Evolutionary conservation across 2,113 vertebrate genomes (phyloP), one percentile per base, ranked within the genome.

Genomic region (Halichoerus grypus): DNA sequence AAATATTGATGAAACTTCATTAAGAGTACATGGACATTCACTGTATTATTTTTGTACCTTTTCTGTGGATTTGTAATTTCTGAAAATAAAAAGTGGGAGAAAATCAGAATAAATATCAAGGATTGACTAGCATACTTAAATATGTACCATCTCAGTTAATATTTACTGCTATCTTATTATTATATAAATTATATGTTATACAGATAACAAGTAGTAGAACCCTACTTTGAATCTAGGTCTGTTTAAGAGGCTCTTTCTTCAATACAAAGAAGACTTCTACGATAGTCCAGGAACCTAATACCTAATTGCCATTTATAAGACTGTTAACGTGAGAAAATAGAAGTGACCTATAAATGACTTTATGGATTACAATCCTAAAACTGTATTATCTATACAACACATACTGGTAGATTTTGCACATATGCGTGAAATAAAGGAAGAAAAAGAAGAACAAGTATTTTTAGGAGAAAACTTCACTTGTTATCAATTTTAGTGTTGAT

Each of bases 81-180:
- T 92, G 59, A 89, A 92, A 96, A 88, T 85, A 63, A 92, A 95
- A 95, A 83, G 7, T n/a, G 69, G 15, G 42, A 88, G 63, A 82
- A 94, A 72, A 72, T 61, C 57, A 94, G 79, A 91, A 86, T 76
- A 93, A 65, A 71, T 72, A 83, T 26, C 51, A 61, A 87, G 31
- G 33, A 74, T 10, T 57, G 9, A 93, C 33, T 21, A 95, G 19
- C 11, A 51, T 9, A 80, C 21, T 93, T 95, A 61, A 16, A 86
- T 89, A 92, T 39, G 18, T 81, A 94, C 6, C 24, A 94, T 63
- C 59, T 95, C 61, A 74, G 42, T 87, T 84, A 94, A 69, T 76
- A 31, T 55, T 79, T 49, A 92, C 2, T 80, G 6, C 19, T 89
- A 86, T 9, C 8, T 18, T 65, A 65, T 61, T 86, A 76, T 55